Evolutionary conservation across 1,140 invertebrate genomes (phyloP).

Genomic region (Paraescarpia echinospica): DNA sequence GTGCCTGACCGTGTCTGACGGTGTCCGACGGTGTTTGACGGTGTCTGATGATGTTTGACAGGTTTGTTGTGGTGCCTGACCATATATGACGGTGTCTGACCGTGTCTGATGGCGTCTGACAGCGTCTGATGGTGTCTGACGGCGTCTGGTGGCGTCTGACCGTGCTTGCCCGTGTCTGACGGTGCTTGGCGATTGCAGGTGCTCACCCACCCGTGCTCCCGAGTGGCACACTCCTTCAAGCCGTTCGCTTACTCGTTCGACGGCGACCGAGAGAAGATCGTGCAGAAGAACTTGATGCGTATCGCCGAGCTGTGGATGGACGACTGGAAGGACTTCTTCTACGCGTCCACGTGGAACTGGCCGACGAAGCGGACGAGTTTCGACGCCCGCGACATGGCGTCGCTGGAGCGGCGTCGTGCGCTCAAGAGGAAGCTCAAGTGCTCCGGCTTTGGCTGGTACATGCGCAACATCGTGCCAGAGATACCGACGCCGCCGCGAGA

Average conservation of each 20-base stretch:
- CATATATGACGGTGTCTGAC: no score
- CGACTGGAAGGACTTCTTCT: conserved; percentile 78
- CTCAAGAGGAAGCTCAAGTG: conserved; percentile 28
- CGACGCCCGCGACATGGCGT: conserved; percentile 17
- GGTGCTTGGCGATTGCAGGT: conserved; percentile 57
- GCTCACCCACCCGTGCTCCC: conserved; percentile 93
- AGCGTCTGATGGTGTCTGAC: background rate
- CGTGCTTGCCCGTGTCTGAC: background rate
- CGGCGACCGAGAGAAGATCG: conserved; percentile 38
- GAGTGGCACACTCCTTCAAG: conserved; percentile 94
- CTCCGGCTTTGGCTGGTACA: conserved; percentile 28
- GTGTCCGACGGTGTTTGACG: no score
- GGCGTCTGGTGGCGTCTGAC: background rate
- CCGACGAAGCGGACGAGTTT: conserved; percentile 24
- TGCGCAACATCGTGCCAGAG: conserved; percentile 30
- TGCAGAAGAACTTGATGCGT: conserved; percentile 59
- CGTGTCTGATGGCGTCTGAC: background rate
- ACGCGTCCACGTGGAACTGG: conserved; percentile 29
- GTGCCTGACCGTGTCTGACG: no score
- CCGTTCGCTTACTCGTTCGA: conserved; percentile 38
- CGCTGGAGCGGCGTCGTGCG: conserved; percentile 23
- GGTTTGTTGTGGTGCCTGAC: no score
- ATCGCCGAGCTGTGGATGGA: conserved; percentile 74
- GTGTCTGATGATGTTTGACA: no score
- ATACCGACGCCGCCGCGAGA: conserved; percentile 29